Evolutionary conservation across 2,888 invertebrate species (phyloP), one percentile per base, ranked within the genome.

Genomic region (Eristalinus sepulchralis): DNA sequence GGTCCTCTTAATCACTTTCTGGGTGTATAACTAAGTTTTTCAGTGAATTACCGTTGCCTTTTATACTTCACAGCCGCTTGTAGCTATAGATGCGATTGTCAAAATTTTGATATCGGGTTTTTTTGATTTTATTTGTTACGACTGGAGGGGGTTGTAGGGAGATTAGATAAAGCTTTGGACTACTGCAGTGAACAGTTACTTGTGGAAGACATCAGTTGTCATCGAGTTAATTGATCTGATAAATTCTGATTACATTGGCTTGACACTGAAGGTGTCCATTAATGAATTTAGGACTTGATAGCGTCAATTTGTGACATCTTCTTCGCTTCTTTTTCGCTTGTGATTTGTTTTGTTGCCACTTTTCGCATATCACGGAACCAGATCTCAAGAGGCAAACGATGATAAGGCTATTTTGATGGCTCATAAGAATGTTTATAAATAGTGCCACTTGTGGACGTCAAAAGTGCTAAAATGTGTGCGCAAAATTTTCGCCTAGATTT

Each of bases 161-260:
- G 20, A 55, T 83, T 72, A 83, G 82, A 83, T 82, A 82, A 17
- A 70, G 60, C 11, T 63, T n/a, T 73, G 47, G 20, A 24, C 39
- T 20, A 47, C 13, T 27, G 47, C 31, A 53, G 31, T 62, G 27
- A 2, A 27, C 2, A 27, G 27, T 27, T 27, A 5, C 27, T 27
- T 5, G 27, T 27, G 60, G 47, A 55, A 53, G 53, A 53, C 8
- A n/a, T 17, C 2, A 55, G 34, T 22, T 55, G 68, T 57, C 68
- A 36, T 11, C 11, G 8, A 73, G n/a, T 33, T 31, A 27, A 53
- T 33, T 62, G 62, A 71, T 62, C 17, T 17, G 20, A 53, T 53
- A 57, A 13, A 6, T 0, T 3, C 11, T n/a, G 27, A 27, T 57
- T 57, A 57, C 57, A 39, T 11, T 57, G 11, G 13, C 0, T 13